A percentile compares a stretch with the other conserved stretches of the same genome.
Conservation (phyloP, 1,140 invertebrate species). For the Tetragnatha versicolor region DNA sequence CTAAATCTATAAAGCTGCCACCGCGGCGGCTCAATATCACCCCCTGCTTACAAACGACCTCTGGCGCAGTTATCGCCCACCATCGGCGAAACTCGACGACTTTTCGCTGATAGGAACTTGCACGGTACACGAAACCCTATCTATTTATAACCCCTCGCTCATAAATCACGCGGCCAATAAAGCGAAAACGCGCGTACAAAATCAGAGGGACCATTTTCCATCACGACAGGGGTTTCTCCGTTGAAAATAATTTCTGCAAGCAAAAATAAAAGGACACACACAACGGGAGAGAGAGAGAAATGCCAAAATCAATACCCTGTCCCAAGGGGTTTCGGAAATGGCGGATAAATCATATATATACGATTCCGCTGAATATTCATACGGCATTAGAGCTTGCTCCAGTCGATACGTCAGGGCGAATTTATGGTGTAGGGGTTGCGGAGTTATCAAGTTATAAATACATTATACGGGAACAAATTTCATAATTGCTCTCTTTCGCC, state of each 20-base stretch:
- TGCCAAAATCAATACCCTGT: slow-evolving; percentile 39
- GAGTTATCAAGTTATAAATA: slow-evolving; percentile 54
- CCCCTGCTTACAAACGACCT: too few relatives aligned
- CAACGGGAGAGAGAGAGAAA: slow-evolving; percentile 30
- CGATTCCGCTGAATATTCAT: slow-evolving; percentile 53
- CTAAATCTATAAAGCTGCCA: too few relatives aligned
- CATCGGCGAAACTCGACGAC: too few relatives aligned
- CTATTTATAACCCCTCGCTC: slow-evolving; percentile 31
- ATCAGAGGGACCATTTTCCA: slow-evolving; percentile 28
- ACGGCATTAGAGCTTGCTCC: slow-evolving; percentile 34
- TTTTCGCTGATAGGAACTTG: too few relatives aligned
- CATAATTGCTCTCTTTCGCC: slow-evolving; percentile 29
- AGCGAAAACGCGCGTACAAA: slow-evolving; percentile 18
- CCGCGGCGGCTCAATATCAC: too few relatives aligned
- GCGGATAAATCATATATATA: slow-evolving; percentile 46
- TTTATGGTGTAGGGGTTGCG: slow-evolving; percentile 48
- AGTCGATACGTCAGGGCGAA: slow-evolving; percentile 49
- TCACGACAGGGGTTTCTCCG: not conserved
- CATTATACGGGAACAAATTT: slow-evolving; percentile 48
- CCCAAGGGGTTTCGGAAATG: slow-evolving; percentile 30
- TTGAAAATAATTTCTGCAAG: slow-evolving; percentile 45
- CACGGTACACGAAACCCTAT: slow-evolving; percentile 32
- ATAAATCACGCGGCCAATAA: slow-evolving; percentile 40
- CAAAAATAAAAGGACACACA: slow-evolving; percentile 11
- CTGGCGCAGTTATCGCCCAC: too few relatives aligned